Percentiles rank a stretch among this genome's conserved stretches.
phyloP scores from a whole-genome alignment of 1,140 invertebrate genomes.

The Drosophila aff. region DNA sequence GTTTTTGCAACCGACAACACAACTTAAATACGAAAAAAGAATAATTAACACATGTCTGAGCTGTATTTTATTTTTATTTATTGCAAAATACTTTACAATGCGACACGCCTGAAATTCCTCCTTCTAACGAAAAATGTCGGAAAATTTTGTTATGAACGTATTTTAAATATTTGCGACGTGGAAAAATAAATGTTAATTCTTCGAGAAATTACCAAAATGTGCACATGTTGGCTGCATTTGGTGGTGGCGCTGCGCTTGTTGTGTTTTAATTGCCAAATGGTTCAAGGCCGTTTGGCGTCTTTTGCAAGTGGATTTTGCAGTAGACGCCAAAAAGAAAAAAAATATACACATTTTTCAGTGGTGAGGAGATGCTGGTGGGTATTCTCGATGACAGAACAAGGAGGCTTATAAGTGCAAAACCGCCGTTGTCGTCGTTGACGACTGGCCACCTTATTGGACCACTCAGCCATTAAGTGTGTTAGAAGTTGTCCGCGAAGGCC shows the following conservation, averaged over 20 bases:
- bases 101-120: too few relatives aligned
- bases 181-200: constrained; percentile 5
- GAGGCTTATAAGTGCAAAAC: constrained; percentile 18
- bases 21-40: too few relatives aligned
- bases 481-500: background rate
- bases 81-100: too few relatives aligned
- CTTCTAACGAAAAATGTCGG: background rate
- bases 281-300: constrained; percentile 38
- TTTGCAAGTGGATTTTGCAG: constrained; percentile 47
- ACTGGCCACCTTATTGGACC: constrained; percentile 23
- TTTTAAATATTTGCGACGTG: constrained; percentile 11
- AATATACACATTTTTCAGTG: background rate
- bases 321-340: constrained; percentile 17
- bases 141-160: constrained; percentile 30
- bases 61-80: too few relatives aligned
- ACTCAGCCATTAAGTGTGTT: constrained; percentile 26
- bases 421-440: background rate
- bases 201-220: constrained; percentile 14
- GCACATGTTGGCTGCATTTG: constrained; percentile 34
- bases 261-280: constrained; percentile 52
- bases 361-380: background rate
- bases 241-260: constrained; percentile 39
- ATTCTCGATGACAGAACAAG: constrained; percentile 26
- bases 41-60: too few relatives aligned
- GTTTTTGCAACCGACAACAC: too few relatives aligned